A percentile compares a stretch with the other conserved stretches of the same genome.
Evolutionary conservation across 1,140 invertebrate genomes (phyloP).

Genomic region (Antheraea mylitta): DNA sequence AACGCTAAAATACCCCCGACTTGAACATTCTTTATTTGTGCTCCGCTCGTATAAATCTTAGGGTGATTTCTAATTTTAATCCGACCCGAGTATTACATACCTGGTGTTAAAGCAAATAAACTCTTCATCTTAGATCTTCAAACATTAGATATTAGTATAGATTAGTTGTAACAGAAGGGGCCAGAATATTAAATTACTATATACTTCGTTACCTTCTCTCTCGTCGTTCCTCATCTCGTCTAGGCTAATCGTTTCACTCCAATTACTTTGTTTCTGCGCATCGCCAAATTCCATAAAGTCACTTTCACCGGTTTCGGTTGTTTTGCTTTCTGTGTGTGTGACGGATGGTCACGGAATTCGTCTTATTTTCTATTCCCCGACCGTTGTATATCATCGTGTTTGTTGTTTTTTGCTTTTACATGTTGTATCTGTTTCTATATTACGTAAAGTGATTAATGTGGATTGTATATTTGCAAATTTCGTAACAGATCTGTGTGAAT

Average conservation of each 20-base stretch:
- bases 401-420: background rate
- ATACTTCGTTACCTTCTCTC: background rate
- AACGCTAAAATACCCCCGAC: too few relatives aligned
- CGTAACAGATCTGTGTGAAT: background rate
- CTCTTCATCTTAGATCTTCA: too few relatives aligned
- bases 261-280: slow-evolving; percentile 48
- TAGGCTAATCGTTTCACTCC: slow-evolving; percentile 42
- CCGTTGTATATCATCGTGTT: background rate
- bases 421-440: background rate
- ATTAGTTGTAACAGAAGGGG: too few relatives aligned
- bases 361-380: slow-evolving; percentile 14
- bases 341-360: slow-evolving; percentile 4
- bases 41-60: too few relatives aligned
- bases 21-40: too few relatives aligned
- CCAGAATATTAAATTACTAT: too few relatives aligned
- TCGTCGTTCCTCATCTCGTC: background rate
- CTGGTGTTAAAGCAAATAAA: too few relatives aligned
- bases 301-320: slow-evolving; percentile 50
- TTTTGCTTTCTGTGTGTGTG: slow-evolving; percentile 33
- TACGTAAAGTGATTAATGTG: background rate
- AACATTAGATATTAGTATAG: too few relatives aligned
- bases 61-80: too few relatives aligned
- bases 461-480: background rate
- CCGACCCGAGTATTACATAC: too few relatives aligned
- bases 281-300: slow-evolving; percentile 50